Conservation (phyloP, 2,888 invertebrate genomes). For the Amphipyra tragopoginis region DNA sequence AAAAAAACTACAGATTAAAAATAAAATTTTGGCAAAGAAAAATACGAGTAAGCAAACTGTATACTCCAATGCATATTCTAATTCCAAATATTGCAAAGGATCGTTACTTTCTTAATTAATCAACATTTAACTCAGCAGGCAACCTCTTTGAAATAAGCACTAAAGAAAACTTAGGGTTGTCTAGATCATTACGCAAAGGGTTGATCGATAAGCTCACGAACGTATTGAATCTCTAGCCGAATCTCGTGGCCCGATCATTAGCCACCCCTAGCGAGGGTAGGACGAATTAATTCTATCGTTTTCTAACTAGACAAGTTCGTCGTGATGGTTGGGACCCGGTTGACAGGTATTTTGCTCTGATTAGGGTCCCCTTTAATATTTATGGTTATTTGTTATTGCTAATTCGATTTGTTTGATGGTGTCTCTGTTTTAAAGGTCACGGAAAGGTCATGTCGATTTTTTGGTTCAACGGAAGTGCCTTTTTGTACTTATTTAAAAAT, state of each 20-base stretch:
- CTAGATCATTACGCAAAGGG: conserved; percentile 44
- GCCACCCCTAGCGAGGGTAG: conserved; percentile 9
- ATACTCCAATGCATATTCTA: too few species aligned
- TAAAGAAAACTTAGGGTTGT: conserved; percentile 31
- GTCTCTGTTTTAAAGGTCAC: conserved; percentile 5
- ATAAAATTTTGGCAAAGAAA: too few species aligned
- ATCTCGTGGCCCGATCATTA: conserved; percentile 47
- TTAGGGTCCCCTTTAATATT: conserved; percentile 55
- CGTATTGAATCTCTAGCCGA: conserved; percentile 42
- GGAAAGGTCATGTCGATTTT: conserved; percentile 6
- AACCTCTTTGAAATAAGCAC: conserved; percentile 21
- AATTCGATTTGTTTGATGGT: conserved; percentile 44
- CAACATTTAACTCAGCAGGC: conserved; percentile 9
- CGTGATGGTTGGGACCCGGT: conserved; percentile 41
- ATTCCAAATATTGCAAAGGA: not conserved
- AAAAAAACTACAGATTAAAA: too few species aligned
- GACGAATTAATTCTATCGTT: conserved; percentile 56
- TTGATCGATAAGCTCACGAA: conserved; percentile 45
- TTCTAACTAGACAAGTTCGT: conserved; percentile 50
- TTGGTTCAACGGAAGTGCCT: too few species aligned
- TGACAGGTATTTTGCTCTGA: conserved; percentile 61
- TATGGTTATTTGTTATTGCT: conserved; percentile 49
- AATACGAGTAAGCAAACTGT: too few species aligned
- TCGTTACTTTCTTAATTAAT: conserved; percentile 31
- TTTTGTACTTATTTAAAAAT: too few species aligned